These are phyloP conservation scores for Syrista parreyssii DNA, from an alignment of 2,888 invertebrate species.

Conservation along the genomic window DNA sequence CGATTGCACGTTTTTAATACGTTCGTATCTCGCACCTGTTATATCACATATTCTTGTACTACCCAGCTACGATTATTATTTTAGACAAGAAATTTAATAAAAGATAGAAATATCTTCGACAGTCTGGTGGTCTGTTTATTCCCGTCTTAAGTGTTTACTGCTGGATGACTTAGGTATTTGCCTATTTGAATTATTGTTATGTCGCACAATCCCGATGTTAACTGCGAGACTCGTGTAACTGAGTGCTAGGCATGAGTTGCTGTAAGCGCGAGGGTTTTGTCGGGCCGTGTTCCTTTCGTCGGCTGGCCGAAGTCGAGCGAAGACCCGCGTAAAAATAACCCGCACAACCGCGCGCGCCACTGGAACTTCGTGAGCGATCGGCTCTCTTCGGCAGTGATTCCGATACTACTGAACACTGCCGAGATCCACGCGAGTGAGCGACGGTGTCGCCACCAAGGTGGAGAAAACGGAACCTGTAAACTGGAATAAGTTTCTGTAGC, in stretches of 20 bases:
- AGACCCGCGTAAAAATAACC: conserved; percentile 21
- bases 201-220: not conserved
- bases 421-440: not conserved
- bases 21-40: not conserved
- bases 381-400: not conserved
- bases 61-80: not conserved
- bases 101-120: not conserved
- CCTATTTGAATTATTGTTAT: not conserved
- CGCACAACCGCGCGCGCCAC: conserved; percentile 15
- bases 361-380: conserved; percentile 4
- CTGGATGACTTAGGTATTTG: not conserved
- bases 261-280: not conserved
- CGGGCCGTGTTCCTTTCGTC: not conserved
- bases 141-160: not conserved
- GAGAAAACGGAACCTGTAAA: not conserved
- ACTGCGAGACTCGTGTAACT: not conserved
- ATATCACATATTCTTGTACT: not conserved
- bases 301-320: conserved; percentile 6
- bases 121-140: not conserved
- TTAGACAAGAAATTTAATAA: not conserved
- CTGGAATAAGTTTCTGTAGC: not conserved
- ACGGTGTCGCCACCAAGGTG: not conserved
- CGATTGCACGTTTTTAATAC: not conserved
- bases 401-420: not conserved
- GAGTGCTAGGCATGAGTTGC: not conserved